phyloP scores from a whole-genome alignment of 2,888 invertebrate species.

The Physocephala rufipes region DNA sequence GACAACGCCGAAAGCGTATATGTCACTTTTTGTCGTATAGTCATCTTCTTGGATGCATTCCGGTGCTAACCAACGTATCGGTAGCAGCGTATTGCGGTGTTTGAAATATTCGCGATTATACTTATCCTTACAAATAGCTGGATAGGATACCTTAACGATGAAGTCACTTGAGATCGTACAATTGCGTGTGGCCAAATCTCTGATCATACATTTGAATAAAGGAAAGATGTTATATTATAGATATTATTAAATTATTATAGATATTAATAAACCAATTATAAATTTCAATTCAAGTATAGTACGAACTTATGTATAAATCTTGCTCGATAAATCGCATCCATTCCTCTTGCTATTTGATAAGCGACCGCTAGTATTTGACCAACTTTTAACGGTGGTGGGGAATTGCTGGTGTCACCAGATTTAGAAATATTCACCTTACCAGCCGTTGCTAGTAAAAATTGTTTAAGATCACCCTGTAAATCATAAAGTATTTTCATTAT shows the following conservation, averaged over 20 bases:
- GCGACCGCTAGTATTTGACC: constrained; percentile 75
- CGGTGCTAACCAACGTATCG: constrained; percentile 88
- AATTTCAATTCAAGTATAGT: background rate
- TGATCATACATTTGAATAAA: constrained; percentile 50
- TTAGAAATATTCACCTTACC: constrained; percentile 59
- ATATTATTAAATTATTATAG: background rate
- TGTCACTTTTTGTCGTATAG: constrained; percentile 91
- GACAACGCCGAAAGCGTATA: constrained; percentile 89
- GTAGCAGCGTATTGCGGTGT: constrained; percentile 83
- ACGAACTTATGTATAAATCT: constrained; percentile 81
- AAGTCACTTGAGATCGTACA: constrained; percentile 86
- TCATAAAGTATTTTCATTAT: background rate
- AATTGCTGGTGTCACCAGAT: constrained; percentile 50
- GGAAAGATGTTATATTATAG: background rate
- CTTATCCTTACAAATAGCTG: constrained; percentile 83
- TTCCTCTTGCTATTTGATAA: constrained; percentile 81
- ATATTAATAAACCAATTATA: background rate
- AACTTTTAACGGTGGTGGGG: constrained; percentile 72
- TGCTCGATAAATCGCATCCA: constrained; percentile 80
- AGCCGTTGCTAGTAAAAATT: constrained; percentile 77
- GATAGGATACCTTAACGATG: constrained; percentile 81
- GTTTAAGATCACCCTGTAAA: constrained; percentile 87
- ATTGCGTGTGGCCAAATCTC: constrained; percentile 91
- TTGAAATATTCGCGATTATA: constrained; percentile 91
- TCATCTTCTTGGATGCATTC: constrained; percentile 92